A percentile compares a stretch with the other conserved stretches of the same genome.
Evolutionary conservation across 2,888 invertebrate genomes (phyloP).

Genomic region (Archips xylosteana): DNA sequence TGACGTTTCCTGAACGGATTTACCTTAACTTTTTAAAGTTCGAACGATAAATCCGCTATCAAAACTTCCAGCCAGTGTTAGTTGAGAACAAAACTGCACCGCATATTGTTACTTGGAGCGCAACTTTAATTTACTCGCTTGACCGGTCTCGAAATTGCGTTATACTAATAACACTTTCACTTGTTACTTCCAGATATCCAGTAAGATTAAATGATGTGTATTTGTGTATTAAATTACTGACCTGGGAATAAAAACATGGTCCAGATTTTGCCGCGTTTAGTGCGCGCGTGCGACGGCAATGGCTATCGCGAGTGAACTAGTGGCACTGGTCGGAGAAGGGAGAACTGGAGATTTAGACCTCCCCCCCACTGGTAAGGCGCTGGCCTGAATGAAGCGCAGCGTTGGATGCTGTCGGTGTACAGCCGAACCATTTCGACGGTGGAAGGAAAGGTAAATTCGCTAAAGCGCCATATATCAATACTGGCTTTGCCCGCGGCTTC

Average conservation of each 20-base stretch:
- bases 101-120: not conserved
- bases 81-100: constrained; percentile 12
- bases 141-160: constrained; percentile 26
- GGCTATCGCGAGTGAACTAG: not conserved
- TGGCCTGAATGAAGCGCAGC: not conserved
- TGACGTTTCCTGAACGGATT: too few species aligned
- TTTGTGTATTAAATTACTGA: not conserved
- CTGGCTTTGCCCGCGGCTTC: too few species aligned
- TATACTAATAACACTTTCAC: not conserved
- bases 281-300: not conserved
- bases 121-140: constrained; percentile 12
- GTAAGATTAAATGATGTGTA: too few species aligned
- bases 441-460: too few species aligned
- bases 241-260: not conserved
- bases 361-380: not conserved
- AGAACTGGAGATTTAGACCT: not conserved
- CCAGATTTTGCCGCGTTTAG: not conserved
- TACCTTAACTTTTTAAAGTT: too few species aligned
- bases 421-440: too few species aligned
- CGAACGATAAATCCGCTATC: too few species aligned
- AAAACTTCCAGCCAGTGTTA: not conserved
- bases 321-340: not conserved
- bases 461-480: too few species aligned
- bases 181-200: too few species aligned
- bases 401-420: not conserved